A percentile compares a stretch with the other conserved stretches of the same genome.
Evolutionary conservation across 2,797 vertebrate species (phyloP).

Genomic region (Myotis pilosus): DNA sequence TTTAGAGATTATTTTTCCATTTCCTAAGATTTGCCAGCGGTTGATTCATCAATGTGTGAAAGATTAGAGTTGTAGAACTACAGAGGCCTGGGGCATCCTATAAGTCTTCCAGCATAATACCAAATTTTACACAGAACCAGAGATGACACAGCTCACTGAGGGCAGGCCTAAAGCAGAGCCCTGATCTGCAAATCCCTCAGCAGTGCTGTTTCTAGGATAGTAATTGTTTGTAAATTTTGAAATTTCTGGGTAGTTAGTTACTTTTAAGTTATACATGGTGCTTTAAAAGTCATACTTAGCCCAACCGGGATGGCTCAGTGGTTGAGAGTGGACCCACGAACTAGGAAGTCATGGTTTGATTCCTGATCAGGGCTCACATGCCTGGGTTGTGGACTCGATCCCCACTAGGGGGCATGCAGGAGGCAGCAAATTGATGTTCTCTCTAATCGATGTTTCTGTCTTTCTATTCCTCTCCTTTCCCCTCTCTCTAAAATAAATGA

Average conservation of each 20-base stretch:
- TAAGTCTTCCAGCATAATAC: neutral
- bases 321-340: too few species aligned
- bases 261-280: neutral
- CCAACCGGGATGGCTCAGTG: too few species aligned
- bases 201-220: neutral
- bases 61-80: neutral
- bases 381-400: too few species aligned
- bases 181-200: neutral
- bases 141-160: neutral
- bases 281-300: neutral
- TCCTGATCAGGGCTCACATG: too few species aligned
- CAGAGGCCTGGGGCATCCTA: neutral
- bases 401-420: too few species aligned
- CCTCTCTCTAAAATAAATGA: too few species aligned
- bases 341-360: too few species aligned
- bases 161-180: neutral
- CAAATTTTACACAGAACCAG: neutral
- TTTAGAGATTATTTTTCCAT: conserved; percentile 23
- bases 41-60: neutral
- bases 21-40: neutral
- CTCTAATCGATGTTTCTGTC: too few species aligned
- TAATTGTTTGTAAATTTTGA: neutral
- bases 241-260: neutral
- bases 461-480: too few species aligned
- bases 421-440: too few species aligned